Conservation (phyloP, 1,140 invertebrate genomes). For the Campodea augens region DNA sequence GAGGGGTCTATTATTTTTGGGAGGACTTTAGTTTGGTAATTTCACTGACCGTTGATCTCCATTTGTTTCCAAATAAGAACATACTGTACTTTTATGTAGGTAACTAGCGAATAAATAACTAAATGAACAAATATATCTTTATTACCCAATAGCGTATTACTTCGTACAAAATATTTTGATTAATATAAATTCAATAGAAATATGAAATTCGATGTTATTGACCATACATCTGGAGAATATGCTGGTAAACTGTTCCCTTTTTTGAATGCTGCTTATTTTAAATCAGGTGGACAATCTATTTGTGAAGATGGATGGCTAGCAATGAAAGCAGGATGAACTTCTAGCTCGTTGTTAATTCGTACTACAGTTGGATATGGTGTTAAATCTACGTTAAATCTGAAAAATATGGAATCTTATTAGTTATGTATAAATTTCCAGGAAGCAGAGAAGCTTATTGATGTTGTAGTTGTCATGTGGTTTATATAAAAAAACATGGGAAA, state of each 20-base stretch:
- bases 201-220: too few relatives aligned
- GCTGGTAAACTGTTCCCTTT: background rate
- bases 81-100: too few relatives aligned
- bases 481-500: background rate
- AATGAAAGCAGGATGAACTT: conserved; percentile 70
- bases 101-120: too few relatives aligned
- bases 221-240: background rate
- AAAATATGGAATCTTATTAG: conserved; percentile 11
- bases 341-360: conserved; percentile 63
- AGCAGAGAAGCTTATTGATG: conserved; percentile 15
- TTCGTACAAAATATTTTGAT: too few relatives aligned
- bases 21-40: too few relatives aligned
- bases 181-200: too few relatives aligned
- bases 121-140: too few relatives aligned
- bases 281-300: conserved; percentile 76
- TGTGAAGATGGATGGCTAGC: conserved; percentile 71
- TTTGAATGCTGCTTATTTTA: too few relatives aligned
- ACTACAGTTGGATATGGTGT: conserved; percentile 72
- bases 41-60: too few relatives aligned
- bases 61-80: too few relatives aligned
- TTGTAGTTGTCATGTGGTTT: background rate
- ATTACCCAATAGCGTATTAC: too few relatives aligned
- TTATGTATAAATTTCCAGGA: conserved; percentile 10
- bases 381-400: conserved; percentile 76
- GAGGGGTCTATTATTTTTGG: too few relatives aligned